Evolutionary conservation across 2,797 vertebrate genomes (phyloP).

Genomic region (Rhinophrynus dorsalis): DNA sequence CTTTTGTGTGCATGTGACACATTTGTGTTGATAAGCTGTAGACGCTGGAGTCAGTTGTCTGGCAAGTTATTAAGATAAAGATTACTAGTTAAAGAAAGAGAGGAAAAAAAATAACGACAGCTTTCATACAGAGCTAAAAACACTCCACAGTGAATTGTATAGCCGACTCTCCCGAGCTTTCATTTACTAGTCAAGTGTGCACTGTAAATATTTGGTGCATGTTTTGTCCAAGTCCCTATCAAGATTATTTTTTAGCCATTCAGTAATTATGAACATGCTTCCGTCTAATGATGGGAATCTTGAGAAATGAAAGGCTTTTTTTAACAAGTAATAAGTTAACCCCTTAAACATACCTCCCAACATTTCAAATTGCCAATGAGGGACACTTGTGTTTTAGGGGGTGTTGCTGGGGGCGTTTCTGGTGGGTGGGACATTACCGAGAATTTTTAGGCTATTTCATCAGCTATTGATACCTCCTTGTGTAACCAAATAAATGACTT

Average conservation of each 20-base stretch:
- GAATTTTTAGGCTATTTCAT: too few species aligned
- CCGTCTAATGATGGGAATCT: conserved; percentile 25
- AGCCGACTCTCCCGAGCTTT: conserved; percentile 61
- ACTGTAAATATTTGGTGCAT: conserved; percentile 63
- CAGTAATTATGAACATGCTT: conserved; percentile 20
- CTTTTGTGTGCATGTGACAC: conserved; percentile 68
- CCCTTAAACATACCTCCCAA: too few species aligned
- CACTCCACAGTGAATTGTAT: conserved; percentile 64
- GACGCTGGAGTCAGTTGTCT: conserved; percentile 79
- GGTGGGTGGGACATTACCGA: too few species aligned
- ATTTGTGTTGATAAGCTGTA: conserved; percentile 73
- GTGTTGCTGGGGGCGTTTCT: too few species aligned
- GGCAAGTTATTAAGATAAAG: conserved; percentile 76
- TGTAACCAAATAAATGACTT: too few species aligned
- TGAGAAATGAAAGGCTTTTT: too few species aligned
- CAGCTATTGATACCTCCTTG: too few species aligned
- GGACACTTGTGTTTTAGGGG: too few species aligned
- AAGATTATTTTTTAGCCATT: conserved; percentile 50
- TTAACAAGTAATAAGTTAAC: too few species aligned
- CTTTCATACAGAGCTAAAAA: conserved; percentile 64
- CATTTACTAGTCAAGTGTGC: conserved; percentile 59
- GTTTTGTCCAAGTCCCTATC: conserved; percentile 3
- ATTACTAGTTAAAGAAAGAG: conserved; percentile 69
- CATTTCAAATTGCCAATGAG: too few species aligned
- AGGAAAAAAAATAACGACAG: conserved; percentile 53